Evolutionary conservation across 2,797 vertebrate species (phyloP).

Genomic region (Cossypha niveicapilla): DNA sequence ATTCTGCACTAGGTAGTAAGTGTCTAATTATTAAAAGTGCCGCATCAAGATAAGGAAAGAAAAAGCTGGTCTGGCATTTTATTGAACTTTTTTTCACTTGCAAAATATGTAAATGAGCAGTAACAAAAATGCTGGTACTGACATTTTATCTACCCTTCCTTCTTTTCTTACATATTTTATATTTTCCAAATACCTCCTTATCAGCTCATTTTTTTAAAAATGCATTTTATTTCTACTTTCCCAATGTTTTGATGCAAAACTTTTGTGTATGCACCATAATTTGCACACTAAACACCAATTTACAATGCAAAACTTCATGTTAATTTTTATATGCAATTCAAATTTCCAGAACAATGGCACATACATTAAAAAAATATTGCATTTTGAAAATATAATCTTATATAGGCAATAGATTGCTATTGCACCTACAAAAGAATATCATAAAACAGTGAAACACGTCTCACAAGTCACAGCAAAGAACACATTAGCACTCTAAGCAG

Average conservation of each 20-base stretch:
- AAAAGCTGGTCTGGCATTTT: not conserved
- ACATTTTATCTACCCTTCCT: not conserved
- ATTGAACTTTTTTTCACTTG: not conserved
- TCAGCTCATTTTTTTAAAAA: not conserved
- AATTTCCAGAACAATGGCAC: not conserved
- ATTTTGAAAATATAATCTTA: not conserved
- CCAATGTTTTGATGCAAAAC: not conserved
- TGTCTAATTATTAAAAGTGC: not conserved
- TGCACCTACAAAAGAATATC: not conserved
- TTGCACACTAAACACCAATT: conserved; percentile 3
- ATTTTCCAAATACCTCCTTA: not conserved
- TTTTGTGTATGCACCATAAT: not conserved
- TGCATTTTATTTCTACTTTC: not conserved
- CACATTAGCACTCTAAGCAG: not conserved
- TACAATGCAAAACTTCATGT: conserved; percentile 30
- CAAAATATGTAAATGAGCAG: not conserved
- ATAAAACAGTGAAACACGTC: not conserved
- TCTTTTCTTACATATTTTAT: not conserved
- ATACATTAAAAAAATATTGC: not conserved
- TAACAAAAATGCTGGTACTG: not conserved
- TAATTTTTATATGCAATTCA: conserved; percentile 15
- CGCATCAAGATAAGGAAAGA: not conserved
- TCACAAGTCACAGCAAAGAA: conserved; percentile 24
- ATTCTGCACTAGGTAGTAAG: not conserved
- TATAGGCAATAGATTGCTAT: not conserved